These are phyloP conservation scores for Drosophila sordidula DNA, from an alignment of 2,888 invertebrate species.

Conservation along the genomic window DNA sequence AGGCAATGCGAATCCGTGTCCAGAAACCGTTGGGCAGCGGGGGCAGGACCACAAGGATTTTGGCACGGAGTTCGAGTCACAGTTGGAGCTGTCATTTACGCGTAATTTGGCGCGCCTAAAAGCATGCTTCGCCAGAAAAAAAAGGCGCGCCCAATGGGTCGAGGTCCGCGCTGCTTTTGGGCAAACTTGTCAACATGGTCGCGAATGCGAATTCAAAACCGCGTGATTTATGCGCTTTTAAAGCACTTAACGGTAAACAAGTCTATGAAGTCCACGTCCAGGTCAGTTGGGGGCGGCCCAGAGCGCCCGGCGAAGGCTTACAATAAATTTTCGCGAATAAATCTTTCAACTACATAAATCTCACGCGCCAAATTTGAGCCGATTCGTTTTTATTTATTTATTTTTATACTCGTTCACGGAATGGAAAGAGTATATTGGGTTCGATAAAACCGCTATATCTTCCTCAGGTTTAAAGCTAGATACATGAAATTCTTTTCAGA, in stretches of 20 bases:
- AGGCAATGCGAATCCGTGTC: constrained; percentile 43
- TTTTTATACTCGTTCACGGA: background rate
- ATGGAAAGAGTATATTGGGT: too few species aligned
- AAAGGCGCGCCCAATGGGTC: background rate
- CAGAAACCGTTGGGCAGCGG: background rate
- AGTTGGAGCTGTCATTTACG: constrained; percentile 76
- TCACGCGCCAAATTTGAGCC: constrained; percentile 77
- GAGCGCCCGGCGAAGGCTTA: constrained; percentile 33
- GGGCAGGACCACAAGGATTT: background rate
- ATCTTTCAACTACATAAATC: constrained; percentile 84
- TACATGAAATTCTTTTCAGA: too few species aligned
- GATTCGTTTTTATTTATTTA: constrained; percentile 22
- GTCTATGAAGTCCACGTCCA: constrained; percentile 74
- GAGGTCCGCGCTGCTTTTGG: constrained; percentile 34
- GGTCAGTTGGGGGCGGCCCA: constrained; percentile 35
- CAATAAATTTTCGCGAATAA: constrained; percentile 80
- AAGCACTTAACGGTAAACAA: constrained; percentile 80
- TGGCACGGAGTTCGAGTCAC: constrained; percentile 12
- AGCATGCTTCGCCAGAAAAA: constrained; percentile 29
- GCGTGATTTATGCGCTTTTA: constrained; percentile 83
- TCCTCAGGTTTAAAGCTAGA: too few species aligned
- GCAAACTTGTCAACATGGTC: constrained; percentile 73
- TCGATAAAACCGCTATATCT: too few species aligned
- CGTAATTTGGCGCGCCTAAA: constrained; percentile 80
- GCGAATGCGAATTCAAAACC: constrained; percentile 57